phyloP scores from a whole-genome alignment of 2,797 vertebrate species.

The Micromesistius poutassou region DNA sequence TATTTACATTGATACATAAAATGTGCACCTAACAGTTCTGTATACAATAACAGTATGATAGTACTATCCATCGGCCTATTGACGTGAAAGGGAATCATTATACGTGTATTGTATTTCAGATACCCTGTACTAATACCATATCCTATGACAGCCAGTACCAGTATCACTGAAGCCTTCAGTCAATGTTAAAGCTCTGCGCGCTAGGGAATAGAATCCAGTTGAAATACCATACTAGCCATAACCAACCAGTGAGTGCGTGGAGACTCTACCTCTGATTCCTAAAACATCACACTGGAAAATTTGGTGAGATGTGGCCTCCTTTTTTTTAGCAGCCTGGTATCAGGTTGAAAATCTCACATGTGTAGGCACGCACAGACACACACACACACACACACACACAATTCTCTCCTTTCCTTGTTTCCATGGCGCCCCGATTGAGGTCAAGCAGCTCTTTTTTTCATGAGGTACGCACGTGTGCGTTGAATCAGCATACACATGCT shows the following conservation, averaged over 20 bases:
- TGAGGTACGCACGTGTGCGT: constrained; percentile 51
- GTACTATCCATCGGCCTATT: not conserved
- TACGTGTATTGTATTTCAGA: not conserved
- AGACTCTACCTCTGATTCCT: not conserved
- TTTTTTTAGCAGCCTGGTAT: not conserved
- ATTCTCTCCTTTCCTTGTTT: constrained; percentile 45
- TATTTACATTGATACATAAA: not conserved
- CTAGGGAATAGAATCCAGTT: not conserved
- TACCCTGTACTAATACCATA: not conserved
- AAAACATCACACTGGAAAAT: constrained; percentile 4
- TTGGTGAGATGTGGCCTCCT: not conserved
- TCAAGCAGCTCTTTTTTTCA: constrained; percentile 55
- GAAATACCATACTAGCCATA: not conserved
- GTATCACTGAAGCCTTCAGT: not conserved
- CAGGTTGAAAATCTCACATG: not conserved
- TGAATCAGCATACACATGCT: constrained; percentile 60
- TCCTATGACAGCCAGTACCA: not conserved
- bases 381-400: constrained; percentile 12
- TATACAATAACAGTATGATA: not conserved
- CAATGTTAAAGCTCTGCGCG: not conserved
- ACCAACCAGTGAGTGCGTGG: not conserved
- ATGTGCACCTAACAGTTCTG: not conserved
- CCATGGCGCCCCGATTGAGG: constrained; percentile 64
- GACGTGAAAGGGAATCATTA: not conserved
- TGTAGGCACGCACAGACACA: constrained; percentile 1